Evolutionary conservation across 2,113 vertebrate genomes (phyloP).

Genomic region (Pluvialis apricaria): DNA sequence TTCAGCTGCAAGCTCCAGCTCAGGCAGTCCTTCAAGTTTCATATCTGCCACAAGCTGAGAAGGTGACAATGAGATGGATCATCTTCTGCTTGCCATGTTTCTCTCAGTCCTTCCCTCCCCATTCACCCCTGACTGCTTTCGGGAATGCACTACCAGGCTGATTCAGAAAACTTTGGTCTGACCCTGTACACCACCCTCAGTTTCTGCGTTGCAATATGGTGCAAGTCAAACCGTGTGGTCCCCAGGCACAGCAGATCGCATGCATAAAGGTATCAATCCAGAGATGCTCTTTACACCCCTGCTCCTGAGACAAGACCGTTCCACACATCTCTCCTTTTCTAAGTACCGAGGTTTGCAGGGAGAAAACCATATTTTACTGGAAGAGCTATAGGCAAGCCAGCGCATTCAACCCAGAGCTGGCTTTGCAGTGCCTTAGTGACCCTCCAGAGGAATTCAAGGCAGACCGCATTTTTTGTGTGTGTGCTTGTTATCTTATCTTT

Average conservation of each 20-base stretch:
- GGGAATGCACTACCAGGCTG: accelerated
- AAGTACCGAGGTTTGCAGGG: neutral
- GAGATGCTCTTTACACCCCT: neutral
- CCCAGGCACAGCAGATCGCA: neutral
- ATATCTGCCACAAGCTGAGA: neutral
- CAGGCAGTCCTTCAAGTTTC: neutral
- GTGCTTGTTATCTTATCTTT: conserved; percentile 37
- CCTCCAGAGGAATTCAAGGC: conserved; percentile 22
- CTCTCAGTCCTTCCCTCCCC: neutral
- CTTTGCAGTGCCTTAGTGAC: conserved; percentile 2
- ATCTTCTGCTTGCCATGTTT: neutral
- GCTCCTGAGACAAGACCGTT: neutral
- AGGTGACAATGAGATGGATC: neutral
- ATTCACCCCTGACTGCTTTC: neutral
- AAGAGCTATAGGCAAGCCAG: neutral
- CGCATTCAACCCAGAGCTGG: neutral
- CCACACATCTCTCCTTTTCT: neutral
- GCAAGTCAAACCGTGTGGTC: accelerated
- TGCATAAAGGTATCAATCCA: neutral
- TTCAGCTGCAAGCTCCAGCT: neutral
- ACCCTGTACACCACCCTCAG: accelerated
- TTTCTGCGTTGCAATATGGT: accelerated
- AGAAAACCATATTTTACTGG: neutral
- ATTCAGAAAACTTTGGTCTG: neutral
- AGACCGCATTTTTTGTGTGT: neutral